Base-by-base conservation (phyloP, 2,888 invertebrate genomes). In the Diarsia mendica region DNA sequence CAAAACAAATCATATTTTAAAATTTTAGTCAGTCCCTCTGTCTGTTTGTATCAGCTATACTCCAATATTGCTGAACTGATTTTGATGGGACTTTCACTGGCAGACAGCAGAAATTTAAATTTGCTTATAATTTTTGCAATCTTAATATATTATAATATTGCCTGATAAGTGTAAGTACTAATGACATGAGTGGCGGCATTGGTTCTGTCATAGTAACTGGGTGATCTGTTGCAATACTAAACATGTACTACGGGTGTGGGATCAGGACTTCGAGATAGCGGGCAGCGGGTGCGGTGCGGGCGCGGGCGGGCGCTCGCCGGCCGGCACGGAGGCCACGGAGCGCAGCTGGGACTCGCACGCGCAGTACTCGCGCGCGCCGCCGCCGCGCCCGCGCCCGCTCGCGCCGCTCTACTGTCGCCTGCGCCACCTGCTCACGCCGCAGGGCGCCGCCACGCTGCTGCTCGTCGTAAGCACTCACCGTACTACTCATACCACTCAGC, bases 281-380 rank as follows among this genome's bases (percentile, higher is more conserved):
- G 97, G 97, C 91, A 96, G 96, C 93, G 96, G 96, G 90, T 93
- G 94, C 92, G 96, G 93, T 85, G 92, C 87, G 80, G 91, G 88
- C 88, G 93, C 92, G 87, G 93, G 90, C 89, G 95, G 94, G 88
- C 94, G 95, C 88, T 96, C 96, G 87, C 96, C 96, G 89, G 95
- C 93, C 85, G 95, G 94, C 92, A 94, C 95, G 63, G 95, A 94
- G 91, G 91, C 91, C 74, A 95, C 96, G 89, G 96, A 96, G 92
- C 96, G 91, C 89, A 95, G 95, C 91, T 96, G 96, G 96, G 96
- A 96, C 94, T 95, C 95, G 88, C 96, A 96, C 95, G 96, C 96
- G 90, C 95, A 95, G 90, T 96, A 96, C 93, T 93, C 93, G 79
- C 94, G 95, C 87, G 92, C 91, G 89, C 94, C 94, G 88, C 92